These are phyloP conservation scores for Lithodes maja DNA, from an alignment of 2,888 invertebrate genomes.

Conservation along the genomic window DNA sequence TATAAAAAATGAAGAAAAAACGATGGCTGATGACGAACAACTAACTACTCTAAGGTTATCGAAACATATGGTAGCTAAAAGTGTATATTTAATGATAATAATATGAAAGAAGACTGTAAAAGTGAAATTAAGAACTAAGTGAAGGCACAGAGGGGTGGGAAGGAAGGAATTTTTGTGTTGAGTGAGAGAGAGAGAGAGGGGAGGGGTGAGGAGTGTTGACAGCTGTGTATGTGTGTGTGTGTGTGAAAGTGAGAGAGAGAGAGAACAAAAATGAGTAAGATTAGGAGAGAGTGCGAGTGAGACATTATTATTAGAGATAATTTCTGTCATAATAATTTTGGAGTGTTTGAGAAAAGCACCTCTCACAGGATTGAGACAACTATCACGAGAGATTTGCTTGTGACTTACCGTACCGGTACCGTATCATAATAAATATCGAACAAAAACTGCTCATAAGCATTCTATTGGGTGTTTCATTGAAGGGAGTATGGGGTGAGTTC, in stretches of 20 bases:
- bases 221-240: neutral
- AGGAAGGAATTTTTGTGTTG: neutral
- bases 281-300: neutral
- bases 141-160: neutral
- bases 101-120: neutral
- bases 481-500: too few relatives aligned
- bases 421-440: too few relatives aligned
- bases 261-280: neutral
- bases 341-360: too few relatives aligned
- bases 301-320: neutral
- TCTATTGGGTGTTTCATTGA: too few relatives aligned
- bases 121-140: neutral
- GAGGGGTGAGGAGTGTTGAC: slow-evolving; percentile 6
- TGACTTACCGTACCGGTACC: too few relatives aligned
- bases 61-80: too few relatives aligned
- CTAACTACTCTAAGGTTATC: too few relatives aligned
- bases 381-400: too few relatives aligned
- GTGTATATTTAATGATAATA: neutral
- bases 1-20: too few relatives aligned
- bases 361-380: too few relatives aligned
- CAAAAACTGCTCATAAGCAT: too few relatives aligned
- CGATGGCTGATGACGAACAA: too few relatives aligned
- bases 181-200: neutral
- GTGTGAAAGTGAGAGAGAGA: neutral
- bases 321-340: neutral